A percentile compares a stretch with the other conserved stretches of the same genome.
Evolutionary conservation across 2,797 vertebrate genomes (phyloP).

Genomic region (Lithobates pipiens): DNA sequence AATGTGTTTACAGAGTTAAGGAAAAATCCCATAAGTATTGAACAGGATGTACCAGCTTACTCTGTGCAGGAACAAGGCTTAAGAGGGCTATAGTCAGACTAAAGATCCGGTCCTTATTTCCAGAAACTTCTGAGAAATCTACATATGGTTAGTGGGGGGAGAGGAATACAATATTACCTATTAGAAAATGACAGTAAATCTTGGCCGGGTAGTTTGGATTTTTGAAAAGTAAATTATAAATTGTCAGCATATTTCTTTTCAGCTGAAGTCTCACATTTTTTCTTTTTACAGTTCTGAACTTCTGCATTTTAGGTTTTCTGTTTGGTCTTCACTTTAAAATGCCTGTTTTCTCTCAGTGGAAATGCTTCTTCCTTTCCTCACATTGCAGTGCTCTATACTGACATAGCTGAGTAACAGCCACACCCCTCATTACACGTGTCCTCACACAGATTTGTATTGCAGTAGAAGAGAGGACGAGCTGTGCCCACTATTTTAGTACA

Average conservation of each 20-base stretch:
- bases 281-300: no score
- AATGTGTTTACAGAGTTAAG: constrained; percentile 24
- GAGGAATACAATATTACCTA: neutral
- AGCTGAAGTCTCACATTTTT: neutral
- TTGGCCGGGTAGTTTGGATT: no score
- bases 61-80: neutral
- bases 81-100: constrained; percentile 1
- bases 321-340: neutral
- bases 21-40: constrained; percentile 15
- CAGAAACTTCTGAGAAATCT: neutral
- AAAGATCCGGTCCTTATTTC: neutral
- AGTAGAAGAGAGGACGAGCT: neutral
- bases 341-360: neutral
- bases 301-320: neutral
- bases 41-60: neutral
- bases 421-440: neutral
- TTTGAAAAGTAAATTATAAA: neutral
- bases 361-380: neutral
- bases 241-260: neutral
- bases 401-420: neutral
- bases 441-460: neutral
- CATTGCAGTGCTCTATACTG: neutral
- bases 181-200: no score
- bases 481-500: neutral
- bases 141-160: neutral